phyloP scores from a whole-genome alignment of 2,113 vertebrate genomes.

The Lucifuga dentata region DNA sequence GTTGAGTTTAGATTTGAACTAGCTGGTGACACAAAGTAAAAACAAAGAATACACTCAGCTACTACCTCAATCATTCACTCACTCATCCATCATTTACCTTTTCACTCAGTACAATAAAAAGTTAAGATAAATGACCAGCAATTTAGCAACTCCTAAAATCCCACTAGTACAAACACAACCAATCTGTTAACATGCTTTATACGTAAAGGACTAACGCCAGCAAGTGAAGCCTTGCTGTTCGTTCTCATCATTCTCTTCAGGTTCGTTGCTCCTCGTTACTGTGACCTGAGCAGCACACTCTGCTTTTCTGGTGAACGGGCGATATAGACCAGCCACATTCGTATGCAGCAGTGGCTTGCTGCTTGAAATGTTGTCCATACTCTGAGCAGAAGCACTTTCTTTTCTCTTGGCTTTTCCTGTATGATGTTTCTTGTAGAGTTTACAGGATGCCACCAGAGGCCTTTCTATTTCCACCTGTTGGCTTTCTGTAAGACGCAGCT shows the following conservation, averaged over 20 bases:
- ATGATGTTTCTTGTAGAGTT: constrained; percentile 62
- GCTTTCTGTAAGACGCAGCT: constrained; percentile 79
- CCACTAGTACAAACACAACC: constrained; percentile 5
- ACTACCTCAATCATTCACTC: constrained; percentile 11
- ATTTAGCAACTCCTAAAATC: background rate
- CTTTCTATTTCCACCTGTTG: constrained; percentile 75
- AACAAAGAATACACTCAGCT: constrained; percentile 13
- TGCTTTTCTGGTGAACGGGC: constrained; percentile 71
- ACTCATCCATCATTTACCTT: constrained; percentile 24
- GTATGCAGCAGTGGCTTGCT: constrained; percentile 12
- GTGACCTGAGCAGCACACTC: constrained; percentile 62
- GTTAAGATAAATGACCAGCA: constrained; percentile 11
- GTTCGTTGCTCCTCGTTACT: constrained; percentile 77
- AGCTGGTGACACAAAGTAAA: background rate
- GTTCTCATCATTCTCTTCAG: constrained; percentile 88
- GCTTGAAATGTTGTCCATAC: background rate
- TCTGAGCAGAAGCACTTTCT: constrained; percentile 30
- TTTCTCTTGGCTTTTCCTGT: constrained; percentile 4
- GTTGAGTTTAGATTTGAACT: constrained; percentile 5
- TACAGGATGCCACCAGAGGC: constrained; percentile 82
- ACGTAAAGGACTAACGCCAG: constrained; percentile 27
- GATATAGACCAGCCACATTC: constrained; percentile 10
- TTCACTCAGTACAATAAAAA: no score
- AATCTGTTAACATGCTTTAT: constrained; percentile 18
- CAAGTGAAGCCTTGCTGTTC: constrained; percentile 65